Conservation (phyloP, 2,113 vertebrate genomes). For the Gopherus evgoodei region DNA sequence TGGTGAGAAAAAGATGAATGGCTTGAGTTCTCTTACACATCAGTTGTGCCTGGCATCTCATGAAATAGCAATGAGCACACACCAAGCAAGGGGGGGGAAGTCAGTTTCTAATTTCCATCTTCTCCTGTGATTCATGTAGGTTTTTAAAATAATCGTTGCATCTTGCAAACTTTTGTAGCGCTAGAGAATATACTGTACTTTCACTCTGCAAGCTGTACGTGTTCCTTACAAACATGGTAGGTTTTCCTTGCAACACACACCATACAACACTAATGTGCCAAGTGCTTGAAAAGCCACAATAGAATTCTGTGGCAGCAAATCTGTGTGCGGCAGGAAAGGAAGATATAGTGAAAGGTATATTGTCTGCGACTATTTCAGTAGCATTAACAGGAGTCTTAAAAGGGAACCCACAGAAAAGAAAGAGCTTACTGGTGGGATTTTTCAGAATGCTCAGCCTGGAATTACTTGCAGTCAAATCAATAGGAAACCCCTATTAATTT, state of each 20-base stretch:
- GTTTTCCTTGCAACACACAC: neutral
- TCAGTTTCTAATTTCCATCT: neutral
- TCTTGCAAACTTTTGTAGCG: neutral
- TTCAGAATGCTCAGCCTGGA: no score
- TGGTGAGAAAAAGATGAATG: constrained; percentile 40
- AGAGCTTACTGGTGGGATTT: neutral
- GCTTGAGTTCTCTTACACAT: neutral
- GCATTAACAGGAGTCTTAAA: fast-evolving
- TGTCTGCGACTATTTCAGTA: neutral
- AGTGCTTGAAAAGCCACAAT: neutral
- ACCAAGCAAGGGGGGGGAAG: neutral
- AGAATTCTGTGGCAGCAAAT: fast-evolving
- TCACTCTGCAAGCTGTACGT: neutral
- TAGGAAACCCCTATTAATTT: neutral
- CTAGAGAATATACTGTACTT: neutral
- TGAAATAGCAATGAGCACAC: neutral
- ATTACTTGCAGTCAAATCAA: no score
- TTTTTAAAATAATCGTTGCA: neutral
- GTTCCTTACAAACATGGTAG: neutral
- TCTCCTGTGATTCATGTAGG: neutral
- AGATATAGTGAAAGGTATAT: neutral
- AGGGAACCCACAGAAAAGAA: neutral
- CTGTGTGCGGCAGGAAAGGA: neutral
- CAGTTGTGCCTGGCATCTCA: neutral
- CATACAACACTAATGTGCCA: neutral